Evolutionary conservation across 2,888 invertebrate species (phyloP).

Genomic region (Camponotus fellah): DNA sequence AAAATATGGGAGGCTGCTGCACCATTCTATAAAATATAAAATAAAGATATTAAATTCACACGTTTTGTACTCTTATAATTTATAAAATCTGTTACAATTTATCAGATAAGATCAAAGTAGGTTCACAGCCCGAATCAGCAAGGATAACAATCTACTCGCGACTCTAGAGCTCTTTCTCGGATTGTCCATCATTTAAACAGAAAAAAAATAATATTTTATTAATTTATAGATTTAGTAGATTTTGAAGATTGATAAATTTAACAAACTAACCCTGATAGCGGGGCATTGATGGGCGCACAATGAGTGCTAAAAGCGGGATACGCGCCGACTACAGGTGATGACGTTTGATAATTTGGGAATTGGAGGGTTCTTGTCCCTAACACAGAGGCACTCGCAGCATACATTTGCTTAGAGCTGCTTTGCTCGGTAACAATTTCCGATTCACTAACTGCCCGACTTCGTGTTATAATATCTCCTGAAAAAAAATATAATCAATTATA

Average conservation of each 20-base stretch:
- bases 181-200: slow-evolving; percentile 77
- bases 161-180: slow-evolving; percentile 83
- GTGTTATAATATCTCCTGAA: slow-evolving; percentile 68
- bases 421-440: slow-evolving; percentile 75
- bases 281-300: slow-evolving; percentile 77
- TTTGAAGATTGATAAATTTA: background rate
- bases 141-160: slow-evolving; percentile 81
- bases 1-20: slow-evolving; percentile 79
- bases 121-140: slow-evolving; percentile 80
- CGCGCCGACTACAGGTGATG: slow-evolving; percentile 81
- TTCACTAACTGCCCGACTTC: slow-evolving; percentile 79
- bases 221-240: background rate
- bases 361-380: slow-evolving; percentile 83
- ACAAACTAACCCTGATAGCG: slow-evolving; percentile 76
- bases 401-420: slow-evolving; percentile 82
- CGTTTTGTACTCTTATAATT: background rate
- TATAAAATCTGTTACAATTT: slow-evolving; percentile 26
- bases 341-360: slow-evolving; percentile 82
- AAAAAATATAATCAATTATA: slow-evolving; percentile 26
- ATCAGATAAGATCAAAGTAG: slow-evolving; percentile 84
- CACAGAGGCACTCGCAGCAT: slow-evolving; percentile 79
- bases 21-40: slow-evolving; percentile 74
- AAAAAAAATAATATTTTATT: background rate
- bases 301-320: slow-evolving; percentile 82
- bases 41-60: slow-evolving; percentile 11